These are phyloP conservation scores for Marronus borbonicus DNA, from an alignment of 2,888 invertebrate genomes.

Conservation along the genomic window DNA sequence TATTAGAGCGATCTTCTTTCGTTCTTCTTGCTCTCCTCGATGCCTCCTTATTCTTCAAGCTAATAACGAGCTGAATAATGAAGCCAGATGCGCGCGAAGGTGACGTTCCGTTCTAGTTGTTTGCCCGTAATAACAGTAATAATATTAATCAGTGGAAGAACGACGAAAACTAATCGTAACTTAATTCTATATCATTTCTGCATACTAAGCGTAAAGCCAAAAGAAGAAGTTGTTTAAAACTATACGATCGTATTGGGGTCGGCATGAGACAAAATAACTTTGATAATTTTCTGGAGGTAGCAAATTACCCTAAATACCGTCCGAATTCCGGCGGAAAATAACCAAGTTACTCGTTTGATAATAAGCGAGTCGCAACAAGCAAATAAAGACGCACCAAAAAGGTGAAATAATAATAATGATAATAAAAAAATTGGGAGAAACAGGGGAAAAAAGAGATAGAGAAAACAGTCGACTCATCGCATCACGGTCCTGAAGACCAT, in stretches of 20 bases:
- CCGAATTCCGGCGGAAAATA: conserved; percentile 54
- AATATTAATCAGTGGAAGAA: conserved; percentile 40
- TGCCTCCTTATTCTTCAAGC: neutral
- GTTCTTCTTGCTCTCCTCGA: no score
- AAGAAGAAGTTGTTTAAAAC: conserved; percentile 11
- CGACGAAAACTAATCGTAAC: conserved; percentile 30
- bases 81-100: conserved; percentile 2
- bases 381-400: no score
- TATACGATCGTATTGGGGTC: neutral
- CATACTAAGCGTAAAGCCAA: conserved; percentile 27
- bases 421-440: conserved; percentile 53
- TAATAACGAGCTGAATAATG: conserved; percentile 41
- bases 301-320: conserved; percentile 57
- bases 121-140: conserved; percentile 46
- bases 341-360: conserved; percentile 56
- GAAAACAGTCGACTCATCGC: conserved; percentile 64
- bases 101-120: conserved; percentile 42
- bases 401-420: conserved; percentile 22
- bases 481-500: conserved; percentile 61
- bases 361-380: conserved; percentile 54
- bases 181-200: conserved; percentile 50
- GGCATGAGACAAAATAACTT: conserved; percentile 43
- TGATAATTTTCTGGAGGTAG: conserved; percentile 45
- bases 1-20: conserved; percentile 7
- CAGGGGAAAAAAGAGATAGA: conserved; percentile 14